Evolutionary conservation across 2,113 vertebrate genomes (phyloP), one percentile per base, ranked within the genome.

Genomic region (Danionella cerebrum): DNA sequence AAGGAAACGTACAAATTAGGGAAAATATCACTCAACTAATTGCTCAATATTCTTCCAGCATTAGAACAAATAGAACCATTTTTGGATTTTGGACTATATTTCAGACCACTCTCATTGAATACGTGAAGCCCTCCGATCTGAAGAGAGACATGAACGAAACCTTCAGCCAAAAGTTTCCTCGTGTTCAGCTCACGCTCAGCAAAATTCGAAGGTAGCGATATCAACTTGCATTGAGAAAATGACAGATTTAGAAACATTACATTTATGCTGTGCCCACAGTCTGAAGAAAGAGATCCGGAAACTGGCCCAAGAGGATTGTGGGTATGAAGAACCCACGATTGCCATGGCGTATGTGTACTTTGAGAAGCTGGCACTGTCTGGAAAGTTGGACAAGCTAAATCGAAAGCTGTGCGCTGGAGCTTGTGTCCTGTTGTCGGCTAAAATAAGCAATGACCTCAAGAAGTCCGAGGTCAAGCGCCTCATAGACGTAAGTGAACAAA

Each of bases 141-240:
- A 98, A 98, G 83, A 98, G 98, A 79, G 93, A 96, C 87, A 98
- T 98, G 95, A 98, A 98, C 0, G 95, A 97, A 83, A 98, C 95
- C 6, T 98, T 98, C 78, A 96, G 94, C 76, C 95, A 98, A 85
- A 98, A 97, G 81, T 98, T 98, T 79, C 96, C 95, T 72, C 90
- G 98, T 85, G 93, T 98, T 69, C 89, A 93, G 54, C 79, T 98
- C 42, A 98, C 96, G 0, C 93, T 98, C 76, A 98, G 96, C 88
- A 98, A 98, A 83, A 95, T 98, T 67, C 84, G 96, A 81, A 98
- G 95, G 95, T 98, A 88, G 62, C 4, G 9, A 7, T n/a, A n/a
- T n/a, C n/a, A n/a, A n/a, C n/a, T n/a, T n/a, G n/a, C n/a, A n/a
- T n/a, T n/a, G n/a, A n/a, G n/a, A n/a, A n/a, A n/a, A n/a, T n/a